Conservation (phyloP, 1,140 invertebrate genomes). For the Ips typographus region DNA sequence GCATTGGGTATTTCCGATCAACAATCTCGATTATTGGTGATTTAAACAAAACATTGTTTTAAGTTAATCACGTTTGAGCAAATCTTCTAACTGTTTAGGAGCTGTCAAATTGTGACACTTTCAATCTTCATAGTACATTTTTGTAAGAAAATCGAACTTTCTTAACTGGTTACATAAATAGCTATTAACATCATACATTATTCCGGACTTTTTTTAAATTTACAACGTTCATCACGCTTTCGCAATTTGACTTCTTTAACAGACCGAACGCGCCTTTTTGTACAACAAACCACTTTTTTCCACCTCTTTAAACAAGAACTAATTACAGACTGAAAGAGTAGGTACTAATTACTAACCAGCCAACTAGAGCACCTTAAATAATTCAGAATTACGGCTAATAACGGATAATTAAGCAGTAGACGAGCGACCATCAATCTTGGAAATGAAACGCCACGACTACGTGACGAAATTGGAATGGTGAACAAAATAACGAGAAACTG, state of each 20-base stretch:
- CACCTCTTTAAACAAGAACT: not conserved
- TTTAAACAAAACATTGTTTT: too few species aligned
- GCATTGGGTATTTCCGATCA: too few species aligned
- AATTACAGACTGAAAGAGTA: not conserved
- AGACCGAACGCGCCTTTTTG: not conserved
- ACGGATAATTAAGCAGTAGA: slow-evolving; percentile 29
- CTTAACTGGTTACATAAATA: too few species aligned
- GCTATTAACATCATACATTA: too few species aligned
- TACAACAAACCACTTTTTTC: not conserved
- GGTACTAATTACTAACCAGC: slow-evolving; percentile 13
- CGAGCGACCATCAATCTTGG: slow-evolving; percentile 26
- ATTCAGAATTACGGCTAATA: slow-evolving; percentile 19
- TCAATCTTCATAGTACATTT: too few species aligned
- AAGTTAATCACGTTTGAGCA: too few species aligned
- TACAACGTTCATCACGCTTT: not conserved
- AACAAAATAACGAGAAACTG: slow-evolving; percentile 14
- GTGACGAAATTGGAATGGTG: slow-evolving; percentile 24
- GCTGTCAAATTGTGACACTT: too few species aligned
- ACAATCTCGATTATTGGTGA: too few species aligned
- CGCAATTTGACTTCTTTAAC: not conserved
- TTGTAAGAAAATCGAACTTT: too few species aligned
- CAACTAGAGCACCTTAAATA: slow-evolving; percentile 17
- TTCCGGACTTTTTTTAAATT: not conserved
- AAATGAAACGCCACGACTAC: slow-evolving; percentile 19
- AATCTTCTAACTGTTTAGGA: too few species aligned